Conservation (phyloP, 2,888 invertebrate species). For the Stegophylla sp. region DNA sequence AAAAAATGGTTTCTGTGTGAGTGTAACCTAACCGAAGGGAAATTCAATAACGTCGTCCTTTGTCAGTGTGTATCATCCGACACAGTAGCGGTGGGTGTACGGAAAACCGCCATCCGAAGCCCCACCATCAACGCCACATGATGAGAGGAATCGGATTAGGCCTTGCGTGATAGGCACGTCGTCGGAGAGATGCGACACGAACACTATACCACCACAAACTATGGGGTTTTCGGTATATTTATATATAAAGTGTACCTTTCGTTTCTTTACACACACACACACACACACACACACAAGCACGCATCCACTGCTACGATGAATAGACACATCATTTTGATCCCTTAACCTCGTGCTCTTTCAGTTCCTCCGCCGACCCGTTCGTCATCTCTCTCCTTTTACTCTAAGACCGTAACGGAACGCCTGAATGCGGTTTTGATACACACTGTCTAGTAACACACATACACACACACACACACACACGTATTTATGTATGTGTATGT, state of each 20-base stretch:
- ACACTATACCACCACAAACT: neutral
- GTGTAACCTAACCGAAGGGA: neutral
- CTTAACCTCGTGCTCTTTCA: constrained; percentile 18
- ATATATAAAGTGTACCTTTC: constrained; percentile 19
- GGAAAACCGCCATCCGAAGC: constrained; percentile 39
- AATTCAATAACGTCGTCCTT: constrained; percentile 36
- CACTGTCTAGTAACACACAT: constrained; percentile 12
- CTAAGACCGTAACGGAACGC: neutral
- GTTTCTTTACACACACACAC: constrained; percentile 18
- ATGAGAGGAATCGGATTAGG: constrained; percentile 52
- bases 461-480: neutral
- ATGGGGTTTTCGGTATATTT: neutral
- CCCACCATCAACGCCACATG: neutral
- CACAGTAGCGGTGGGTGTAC: constrained; percentile 13
- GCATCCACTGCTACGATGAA: constrained; percentile 36
- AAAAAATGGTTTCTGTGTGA: neutral
- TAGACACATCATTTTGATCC: constrained; percentile 58
- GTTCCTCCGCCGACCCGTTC: neutral
- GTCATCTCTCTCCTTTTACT: constrained; percentile 14
- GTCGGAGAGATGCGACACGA: neutral
- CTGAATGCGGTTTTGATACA: constrained; percentile 39
- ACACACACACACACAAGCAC: neutral
- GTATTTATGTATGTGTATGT: constrained; percentile 5
- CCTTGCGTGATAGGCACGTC: neutral
- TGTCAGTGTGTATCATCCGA: constrained; percentile 12